A percentile compares a stretch with the other conserved stretches of the same genome.
phyloP scores from a whole-genome alignment of 2,888 invertebrate genomes.

The Scaptodrosophila latifasciaeformis region DNA sequence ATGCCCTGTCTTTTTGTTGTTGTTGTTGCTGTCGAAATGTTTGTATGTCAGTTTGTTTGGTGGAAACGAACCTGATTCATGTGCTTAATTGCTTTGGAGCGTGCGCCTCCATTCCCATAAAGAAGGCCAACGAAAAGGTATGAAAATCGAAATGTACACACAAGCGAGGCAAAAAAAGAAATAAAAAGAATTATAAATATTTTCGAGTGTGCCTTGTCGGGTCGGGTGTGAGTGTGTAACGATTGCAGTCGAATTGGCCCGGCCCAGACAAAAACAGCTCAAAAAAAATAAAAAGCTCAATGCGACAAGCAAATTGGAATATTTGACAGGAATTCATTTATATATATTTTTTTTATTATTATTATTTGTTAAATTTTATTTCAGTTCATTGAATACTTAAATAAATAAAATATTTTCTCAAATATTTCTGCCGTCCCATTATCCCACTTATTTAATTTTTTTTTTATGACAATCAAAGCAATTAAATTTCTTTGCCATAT shows the following conservation, averaged over 20 bases:
- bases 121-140: constrained; percentile 42
- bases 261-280: constrained; percentile 21
- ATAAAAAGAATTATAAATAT: constrained; percentile 50
- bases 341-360: too few species aligned
- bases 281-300: constrained; percentile 57
- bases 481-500: too few species aligned
- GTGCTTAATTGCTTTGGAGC: constrained; percentile 71
- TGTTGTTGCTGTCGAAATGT: background rate
- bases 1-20: constrained; percentile 5
- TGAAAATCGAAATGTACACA: constrained; percentile 55
- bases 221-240: constrained; percentile 6
- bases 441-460: too few species aligned
- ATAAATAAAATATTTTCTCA: too few species aligned
- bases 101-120: constrained; percentile 41
- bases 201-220: constrained; percentile 11
- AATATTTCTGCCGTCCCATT: too few species aligned
- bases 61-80: constrained; percentile 62
- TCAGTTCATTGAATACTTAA: too few species aligned
- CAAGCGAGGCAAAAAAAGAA: too few species aligned
- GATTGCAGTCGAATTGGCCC: constrained; percentile 3
- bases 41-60: background rate
- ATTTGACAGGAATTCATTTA: constrained; percentile 54
- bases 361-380: too few species aligned
- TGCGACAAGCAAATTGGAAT: constrained; percentile 21
- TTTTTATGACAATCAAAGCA: too few species aligned